A percentile compares a stretch with the other conserved stretches of the same genome.
Conservation (phyloP, 2,113 vertebrate genomes). For the Sisor rabdophorus region DNA sequence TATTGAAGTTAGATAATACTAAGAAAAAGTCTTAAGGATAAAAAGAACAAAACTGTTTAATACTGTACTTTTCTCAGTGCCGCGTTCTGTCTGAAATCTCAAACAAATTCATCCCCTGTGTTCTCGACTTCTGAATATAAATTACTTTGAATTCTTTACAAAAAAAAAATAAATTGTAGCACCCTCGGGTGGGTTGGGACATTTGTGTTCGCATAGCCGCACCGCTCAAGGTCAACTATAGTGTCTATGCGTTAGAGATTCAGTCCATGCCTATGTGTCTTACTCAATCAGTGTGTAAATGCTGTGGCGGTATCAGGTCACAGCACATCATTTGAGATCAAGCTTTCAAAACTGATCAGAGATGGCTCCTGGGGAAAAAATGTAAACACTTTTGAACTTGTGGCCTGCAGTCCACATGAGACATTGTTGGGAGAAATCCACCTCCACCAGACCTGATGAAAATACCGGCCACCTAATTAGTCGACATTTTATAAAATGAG, state of each 20-base stretch:
- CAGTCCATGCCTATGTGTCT: constrained; percentile 45
- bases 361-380: constrained; percentile 29
- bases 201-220: constrained; percentile 24
- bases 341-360: constrained; percentile 35
- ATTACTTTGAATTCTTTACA: constrained; percentile 40
- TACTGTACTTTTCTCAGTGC: constrained; percentile 14
- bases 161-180: constrained; percentile 32
- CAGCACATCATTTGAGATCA: constrained; percentile 42
- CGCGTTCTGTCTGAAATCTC: constrained; percentile 22
- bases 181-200: constrained; percentile 32
- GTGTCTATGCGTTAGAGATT: constrained; percentile 37
- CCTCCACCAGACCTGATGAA: neutral
- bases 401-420: constrained; percentile 20
- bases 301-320: constrained; percentile 16
- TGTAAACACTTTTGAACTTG: constrained; percentile 16
- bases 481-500: neutral
- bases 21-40: constrained; percentile 20
- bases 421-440: constrained; percentile 18
- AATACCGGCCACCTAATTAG: neutral
- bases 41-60: constrained; percentile 31
- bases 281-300: constrained; percentile 41
- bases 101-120: constrained; percentile 38
- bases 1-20: constrained; percentile 13
- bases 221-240: constrained; percentile 41
- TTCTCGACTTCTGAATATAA: constrained; percentile 9